A percentile compares a stretch with the other conserved stretches of the same genome.
Conservation (phyloP, 2,888 invertebrate species). For the Nymphalis urticae region DNA sequence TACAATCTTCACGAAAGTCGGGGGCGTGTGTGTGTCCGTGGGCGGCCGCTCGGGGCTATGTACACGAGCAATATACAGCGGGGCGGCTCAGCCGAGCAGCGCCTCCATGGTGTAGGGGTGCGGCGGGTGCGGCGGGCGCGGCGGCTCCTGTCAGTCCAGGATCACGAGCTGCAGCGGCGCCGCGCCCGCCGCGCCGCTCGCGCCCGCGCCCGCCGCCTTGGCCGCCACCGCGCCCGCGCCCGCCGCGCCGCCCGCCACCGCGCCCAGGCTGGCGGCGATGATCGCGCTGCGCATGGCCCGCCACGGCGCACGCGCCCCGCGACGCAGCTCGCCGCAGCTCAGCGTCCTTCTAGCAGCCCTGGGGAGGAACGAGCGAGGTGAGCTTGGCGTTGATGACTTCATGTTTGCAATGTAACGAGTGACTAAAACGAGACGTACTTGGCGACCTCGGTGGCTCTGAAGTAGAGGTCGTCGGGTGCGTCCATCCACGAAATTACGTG, state of each 20-base stretch:
- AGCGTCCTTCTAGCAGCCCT: constrained; percentile 93
- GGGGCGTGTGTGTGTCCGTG: constrained; percentile 40
- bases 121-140: constrained; percentile 67
- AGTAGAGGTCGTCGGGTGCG: constrained; percentile 98
- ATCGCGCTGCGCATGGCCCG: constrained; percentile 84
- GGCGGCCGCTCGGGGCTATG: constrained; percentile 49
- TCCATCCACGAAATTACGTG: constrained; percentile 99
- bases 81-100: constrained; percentile 78
- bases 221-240: constrained; percentile 76
- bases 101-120: constrained; percentile 85
- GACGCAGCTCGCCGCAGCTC: constrained; percentile 88
- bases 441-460: constrained; percentile 93
- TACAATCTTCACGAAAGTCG: constrained; percentile 69
- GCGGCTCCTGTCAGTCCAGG: constrained; percentile 86
- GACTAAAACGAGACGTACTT: constrained; percentile 84
- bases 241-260: constrained; percentile 84
- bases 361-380: not conserved
- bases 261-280: constrained; percentile 86
- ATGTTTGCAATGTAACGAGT: not conserved
- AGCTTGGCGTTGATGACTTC: too few species aligned
- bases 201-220: constrained; percentile 37
- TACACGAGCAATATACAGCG: constrained; percentile 66
- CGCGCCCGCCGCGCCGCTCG: constrained; percentile 43
- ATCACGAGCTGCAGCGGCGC: constrained; percentile 82
- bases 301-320: constrained; percentile 91